Evolutionary conservation across 2,888 invertebrate species (phyloP), one percentile per base, ranked within the genome.

Genomic region (Hecatera dysodea): DNA sequence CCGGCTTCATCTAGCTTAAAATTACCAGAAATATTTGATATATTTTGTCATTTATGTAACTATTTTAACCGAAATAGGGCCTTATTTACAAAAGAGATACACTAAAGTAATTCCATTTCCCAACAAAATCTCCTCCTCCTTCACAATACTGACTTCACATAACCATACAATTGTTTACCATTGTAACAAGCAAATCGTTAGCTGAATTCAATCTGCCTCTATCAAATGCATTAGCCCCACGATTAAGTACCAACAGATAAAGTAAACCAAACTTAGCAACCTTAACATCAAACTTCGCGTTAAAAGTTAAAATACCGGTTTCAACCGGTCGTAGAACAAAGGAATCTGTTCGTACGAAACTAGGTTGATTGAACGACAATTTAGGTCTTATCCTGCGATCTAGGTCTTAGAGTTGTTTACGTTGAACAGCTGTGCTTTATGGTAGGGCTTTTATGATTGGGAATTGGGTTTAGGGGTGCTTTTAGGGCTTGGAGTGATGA

Each of bases 361-460:
- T 91, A 88, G 91, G 90, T 87, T 90, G 91, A 91, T 92, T 90
- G 89, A 89, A 89, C 85, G 89, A 89, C 90, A 88, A 86, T 90
- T 88, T 88, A 87, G 85, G 87, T 71, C 82, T 89, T 87, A 90
- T 87, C 87, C 84, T 50, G 60, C 62, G 78, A 90, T 90, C 89
- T 90, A 87, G 87, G 86, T 83, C 81, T 82, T 59, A 68, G 80
- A 77, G 81, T 81, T 85, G 86, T 83, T 84, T 86, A 82, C 83
- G 78, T 82, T 82, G 62, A 78, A 77, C 86, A 86, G 82, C 87
- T 88, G 89, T 78, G 78, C 59, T 74, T 81, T 79, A 81, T 84
- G 75, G 73, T 71, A 72, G 59, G 64, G 55, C 36, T 76, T 81
- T 84, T 76, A 72, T 80, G 44, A 63, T 57, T 74, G 56, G 55